Conservation (phyloP, 2,888 invertebrate species). For the Shargacucullia verbasci region DNA sequence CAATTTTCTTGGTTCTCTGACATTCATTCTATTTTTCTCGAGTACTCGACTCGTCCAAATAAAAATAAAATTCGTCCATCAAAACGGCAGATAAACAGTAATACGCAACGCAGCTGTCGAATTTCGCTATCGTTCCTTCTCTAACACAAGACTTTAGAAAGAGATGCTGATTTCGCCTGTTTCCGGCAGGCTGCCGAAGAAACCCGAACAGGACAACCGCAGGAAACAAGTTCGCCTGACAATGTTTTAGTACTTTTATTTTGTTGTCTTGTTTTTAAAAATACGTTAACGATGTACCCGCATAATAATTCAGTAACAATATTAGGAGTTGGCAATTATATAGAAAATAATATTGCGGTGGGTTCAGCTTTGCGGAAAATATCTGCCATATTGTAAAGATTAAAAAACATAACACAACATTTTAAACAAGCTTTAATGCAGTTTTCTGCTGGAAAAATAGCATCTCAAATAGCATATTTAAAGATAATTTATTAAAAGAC, state of each 20-base stretch:
- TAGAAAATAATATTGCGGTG: conserved; percentile 4
- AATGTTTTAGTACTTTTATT: conserved; percentile 36
- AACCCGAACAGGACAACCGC: conserved; percentile 38
- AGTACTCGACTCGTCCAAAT: conserved; percentile 4
- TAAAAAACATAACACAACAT: too few species aligned
- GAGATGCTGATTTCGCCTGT: conserved; percentile 35
- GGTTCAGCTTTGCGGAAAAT: not conserved
- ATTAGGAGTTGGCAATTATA: too few species aligned
- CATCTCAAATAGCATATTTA: too few species aligned
- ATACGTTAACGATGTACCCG: conserved; percentile 42
- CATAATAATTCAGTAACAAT: conserved; percentile 9
- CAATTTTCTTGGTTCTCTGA: conserved; percentile 23
- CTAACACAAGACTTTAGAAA: conserved; percentile 29
- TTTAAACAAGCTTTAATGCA: too few species aligned
- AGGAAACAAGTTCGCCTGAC: conserved; percentile 33
- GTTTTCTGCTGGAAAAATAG: too few species aligned
- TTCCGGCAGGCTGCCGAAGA: conserved; percentile 46
- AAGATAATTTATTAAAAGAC: too few species aligned
- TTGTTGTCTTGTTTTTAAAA: conserved; percentile 34
- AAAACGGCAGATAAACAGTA: conserved; percentile 37
- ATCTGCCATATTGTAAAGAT: not conserved
- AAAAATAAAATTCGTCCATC: conserved; percentile 39
- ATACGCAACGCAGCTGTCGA: conserved; percentile 55
- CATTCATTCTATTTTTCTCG: conserved; percentile 35
- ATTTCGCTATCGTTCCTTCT: conserved; percentile 30